Conservation (phyloP, 2,797 vertebrate species). For the Chanos chanos region DNA sequence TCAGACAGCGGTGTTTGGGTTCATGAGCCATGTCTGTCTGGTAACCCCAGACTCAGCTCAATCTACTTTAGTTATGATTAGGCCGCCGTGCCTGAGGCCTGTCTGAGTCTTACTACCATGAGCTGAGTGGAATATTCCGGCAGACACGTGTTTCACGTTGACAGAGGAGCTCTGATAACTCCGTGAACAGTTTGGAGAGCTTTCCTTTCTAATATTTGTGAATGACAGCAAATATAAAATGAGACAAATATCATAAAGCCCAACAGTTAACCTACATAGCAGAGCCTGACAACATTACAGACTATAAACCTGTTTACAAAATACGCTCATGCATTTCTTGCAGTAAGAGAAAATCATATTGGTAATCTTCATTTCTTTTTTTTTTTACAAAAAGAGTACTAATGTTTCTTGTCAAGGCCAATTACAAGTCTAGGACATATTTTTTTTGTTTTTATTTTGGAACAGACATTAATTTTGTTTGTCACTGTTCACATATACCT, state of each 20-base stretch:
- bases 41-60: conserved; percentile 5
- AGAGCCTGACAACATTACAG: conserved; percentile 2
- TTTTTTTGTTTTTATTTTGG: no score
- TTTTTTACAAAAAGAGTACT: no score
- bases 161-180: no score
- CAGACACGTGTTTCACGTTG: conserved; percentile 16
- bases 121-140: not conserved
- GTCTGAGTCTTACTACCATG: conserved; percentile 5
- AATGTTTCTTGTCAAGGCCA: no score
- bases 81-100: not conserved
- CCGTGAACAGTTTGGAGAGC: no score
- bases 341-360: not conserved
- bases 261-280: conserved; percentile 7
- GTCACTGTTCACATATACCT: no score
- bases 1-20: conserved; percentile 29
- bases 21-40: conserved; percentile 24
- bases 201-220: no score
- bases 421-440: no score
- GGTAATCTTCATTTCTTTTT: not conserved
- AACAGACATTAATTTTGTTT: no score
- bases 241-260: no score
- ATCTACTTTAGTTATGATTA: conserved; percentile 18
- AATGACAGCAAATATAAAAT: no score
- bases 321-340: not conserved
- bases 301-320: conserved; percentile 10